Conservation (phyloP, 2,888 invertebrate genomes). For the Cheiracanthium punctorium region DNA sequence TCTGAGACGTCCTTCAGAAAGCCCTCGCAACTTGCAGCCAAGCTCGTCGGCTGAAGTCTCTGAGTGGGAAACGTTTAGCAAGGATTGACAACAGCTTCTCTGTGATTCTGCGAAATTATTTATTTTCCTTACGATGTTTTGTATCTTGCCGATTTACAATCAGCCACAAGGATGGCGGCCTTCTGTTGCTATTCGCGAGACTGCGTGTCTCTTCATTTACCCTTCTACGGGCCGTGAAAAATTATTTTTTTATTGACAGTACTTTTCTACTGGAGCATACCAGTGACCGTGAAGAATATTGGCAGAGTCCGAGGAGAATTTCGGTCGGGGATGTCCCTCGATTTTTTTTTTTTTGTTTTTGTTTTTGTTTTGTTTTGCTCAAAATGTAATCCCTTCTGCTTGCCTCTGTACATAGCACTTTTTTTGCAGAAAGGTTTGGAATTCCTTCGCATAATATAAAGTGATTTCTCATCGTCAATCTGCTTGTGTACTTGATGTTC, state of each 20-base stretch:
- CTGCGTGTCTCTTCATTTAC: constrained; percentile 15
- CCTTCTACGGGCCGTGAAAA: constrained; percentile 5
- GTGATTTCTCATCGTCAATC: constrained; percentile 19
- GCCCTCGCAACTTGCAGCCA: constrained; percentile 31
- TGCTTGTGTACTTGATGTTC: constrained; percentile 43
- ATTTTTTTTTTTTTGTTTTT: too few species aligned
- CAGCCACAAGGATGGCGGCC: constrained; percentile 36
- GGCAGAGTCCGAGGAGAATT: constrained; percentile 1
- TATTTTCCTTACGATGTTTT: constrained; percentile 36
- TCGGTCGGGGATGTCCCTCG: constrained; percentile 18
- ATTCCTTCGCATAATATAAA: constrained; percentile 22
- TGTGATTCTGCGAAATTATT: constrained; percentile 37
- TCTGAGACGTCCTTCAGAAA: constrained; percentile 26
- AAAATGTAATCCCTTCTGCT: constrained; percentile 32
- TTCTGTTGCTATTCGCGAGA: constrained; percentile 19
- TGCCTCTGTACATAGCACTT: constrained; percentile 35
- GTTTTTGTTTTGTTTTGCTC: too few species aligned
- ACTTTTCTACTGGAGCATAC: constrained; percentile 42
- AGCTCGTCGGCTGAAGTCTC: constrained; percentile 62
- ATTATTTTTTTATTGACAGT: constrained; percentile 52
- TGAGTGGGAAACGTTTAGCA: constrained; percentile 62
- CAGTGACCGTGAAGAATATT: constrained; percentile 2
- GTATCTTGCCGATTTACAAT: constrained; percentile 46
- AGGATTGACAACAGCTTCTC: constrained; percentile 33
- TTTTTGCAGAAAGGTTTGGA: constrained; percentile 27